These are phyloP conservation scores for Pteronotus mesoamericanus DNA, from an alignment of 2,797 vertebrate genomes.

Conservation along the genomic window DNA sequence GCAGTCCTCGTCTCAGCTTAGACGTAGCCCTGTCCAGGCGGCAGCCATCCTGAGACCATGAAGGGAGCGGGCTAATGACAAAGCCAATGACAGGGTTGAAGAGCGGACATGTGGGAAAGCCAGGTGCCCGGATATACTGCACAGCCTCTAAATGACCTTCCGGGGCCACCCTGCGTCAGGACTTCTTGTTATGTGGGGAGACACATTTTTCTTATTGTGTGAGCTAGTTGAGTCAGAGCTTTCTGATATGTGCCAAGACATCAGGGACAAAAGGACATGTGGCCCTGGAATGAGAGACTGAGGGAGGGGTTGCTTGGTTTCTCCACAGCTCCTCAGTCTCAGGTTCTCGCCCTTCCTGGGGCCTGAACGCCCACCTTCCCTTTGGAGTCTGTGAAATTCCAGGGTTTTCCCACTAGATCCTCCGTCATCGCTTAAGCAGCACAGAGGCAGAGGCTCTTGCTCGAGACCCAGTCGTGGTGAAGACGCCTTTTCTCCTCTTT, in stretches of 20 bases:
- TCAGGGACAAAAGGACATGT: accelerated
- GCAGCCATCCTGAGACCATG: background rate
- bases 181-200: too few relatives aligned
- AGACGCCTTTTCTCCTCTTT: background rate
- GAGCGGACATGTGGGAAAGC: background rate
- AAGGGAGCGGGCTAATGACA: accelerated
- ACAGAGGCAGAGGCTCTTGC: background rate
- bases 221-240: background rate
- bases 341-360: background rate
- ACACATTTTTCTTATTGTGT: background rate
- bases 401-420: background rate
- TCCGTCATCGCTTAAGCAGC: too few relatives aligned
- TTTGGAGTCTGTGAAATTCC: background rate
- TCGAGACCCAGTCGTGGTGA: background rate
- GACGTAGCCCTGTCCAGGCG: accelerated
- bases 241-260: background rate
- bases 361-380: background rate
- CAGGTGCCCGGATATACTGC: accelerated
- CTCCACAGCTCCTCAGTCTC: background rate
- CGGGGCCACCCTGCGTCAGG: background rate
- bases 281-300: background rate
- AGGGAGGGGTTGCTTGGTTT: background rate
- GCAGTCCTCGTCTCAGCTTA: background rate
- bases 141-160: accelerated
- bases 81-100: background rate